Percentiles rank a stretch among this genome's conserved stretches.
phyloP scores from a whole-genome alignment of 2,888 invertebrate genomes.

The Dermolepida albohirtum region DNA sequence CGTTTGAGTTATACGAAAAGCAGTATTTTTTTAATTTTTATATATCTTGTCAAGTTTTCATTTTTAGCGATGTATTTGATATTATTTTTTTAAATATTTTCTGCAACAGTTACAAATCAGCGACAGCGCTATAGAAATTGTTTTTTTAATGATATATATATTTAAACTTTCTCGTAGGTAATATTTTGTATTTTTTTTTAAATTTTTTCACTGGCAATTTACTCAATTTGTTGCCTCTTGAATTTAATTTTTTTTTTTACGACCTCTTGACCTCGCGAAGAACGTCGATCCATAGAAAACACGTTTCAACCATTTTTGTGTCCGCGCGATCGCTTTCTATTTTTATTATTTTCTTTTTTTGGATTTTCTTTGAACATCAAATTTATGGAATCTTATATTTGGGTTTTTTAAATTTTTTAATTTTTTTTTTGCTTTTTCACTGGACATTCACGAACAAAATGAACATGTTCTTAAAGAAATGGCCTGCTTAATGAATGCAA shows the following conservation, averaged over 20 bases:
- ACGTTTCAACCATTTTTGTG: too few relatives aligned
- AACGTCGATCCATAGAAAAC: too few relatives aligned
- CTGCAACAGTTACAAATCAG: too few relatives aligned
- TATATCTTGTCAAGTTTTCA: too few relatives aligned
- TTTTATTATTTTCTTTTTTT: constrained; percentile 4
- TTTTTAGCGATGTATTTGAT: constrained; percentile 6
- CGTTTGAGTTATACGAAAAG: too few relatives aligned
- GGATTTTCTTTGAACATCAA: constrained; percentile 13
- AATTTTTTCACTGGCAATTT: constrained; percentile 2
- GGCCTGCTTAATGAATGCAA: not conserved
- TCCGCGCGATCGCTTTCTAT: too few relatives aligned
- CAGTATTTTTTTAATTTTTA: constrained; percentile 2
- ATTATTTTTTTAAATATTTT: too few relatives aligned
- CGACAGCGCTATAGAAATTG: too few relatives aligned
- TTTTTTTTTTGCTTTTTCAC: not conserved
- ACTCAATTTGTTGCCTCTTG: not conserved
- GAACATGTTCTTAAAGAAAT: not conserved
- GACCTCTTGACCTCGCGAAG: not conserved
- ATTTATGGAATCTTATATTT: constrained; percentile 9
- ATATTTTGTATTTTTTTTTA: constrained; percentile 6
- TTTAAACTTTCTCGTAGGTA: not conserved
- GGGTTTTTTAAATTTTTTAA: constrained; percentile 11
- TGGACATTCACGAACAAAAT: not conserved
- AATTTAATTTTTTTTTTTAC: constrained; percentile 11
- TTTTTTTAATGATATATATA: not conserved